Base-by-base conservation (phyloP, 1,140 invertebrate species). In the Solenopsis fugax region DNA sequence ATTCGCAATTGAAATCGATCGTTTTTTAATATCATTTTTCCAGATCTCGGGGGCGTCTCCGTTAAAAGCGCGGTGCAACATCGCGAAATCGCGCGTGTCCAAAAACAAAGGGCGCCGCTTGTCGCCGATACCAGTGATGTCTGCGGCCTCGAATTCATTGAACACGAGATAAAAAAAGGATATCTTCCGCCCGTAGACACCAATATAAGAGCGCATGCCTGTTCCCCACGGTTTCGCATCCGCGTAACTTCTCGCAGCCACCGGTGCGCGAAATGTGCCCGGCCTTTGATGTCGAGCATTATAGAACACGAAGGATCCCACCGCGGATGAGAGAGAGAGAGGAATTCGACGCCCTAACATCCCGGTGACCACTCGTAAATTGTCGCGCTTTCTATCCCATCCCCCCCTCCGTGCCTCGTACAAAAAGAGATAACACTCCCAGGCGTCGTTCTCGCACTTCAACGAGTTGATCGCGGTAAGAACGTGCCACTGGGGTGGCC, bases 301-400 rank as follows among this genome's bases (percentile, higher is more conserved):
- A 64, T 62, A 21, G 77, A 69, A 71, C 24, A 75, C 58, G 88
- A 65, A 87, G 65, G 81, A 88, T 88, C 73, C 16, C 54, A 24
- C n/a, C 9, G 72, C 62, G 77, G 18, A 56, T 24, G 80, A 6
- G 58, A 41, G 41, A 37, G 37, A 62, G 89, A 81, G 77, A 60
- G 89, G 48, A 90, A 88, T 91, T 91, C 89, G 89, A 73, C 76
- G 65, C 87, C 71, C 69, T 85, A 71, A 72, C 89, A 88, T 76
- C 89, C 67, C 54, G 85, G 89, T 91, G 90, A 91, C 89, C 90
- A 90, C 87, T 90, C 89, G 86, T 90, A 48, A 81, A 87, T 84
- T 62, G 62, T 81, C 71, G 76, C 76, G 62, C 52, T 86, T 75
- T 75, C 72, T 48, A 12, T 37, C 41, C 75, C 81, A 52, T 13